Evolutionary conservation across 1,140 invertebrate genomes (phyloP), one percentile per base, ranked within the genome.

Genomic region (Plutomurus gul): DNA sequence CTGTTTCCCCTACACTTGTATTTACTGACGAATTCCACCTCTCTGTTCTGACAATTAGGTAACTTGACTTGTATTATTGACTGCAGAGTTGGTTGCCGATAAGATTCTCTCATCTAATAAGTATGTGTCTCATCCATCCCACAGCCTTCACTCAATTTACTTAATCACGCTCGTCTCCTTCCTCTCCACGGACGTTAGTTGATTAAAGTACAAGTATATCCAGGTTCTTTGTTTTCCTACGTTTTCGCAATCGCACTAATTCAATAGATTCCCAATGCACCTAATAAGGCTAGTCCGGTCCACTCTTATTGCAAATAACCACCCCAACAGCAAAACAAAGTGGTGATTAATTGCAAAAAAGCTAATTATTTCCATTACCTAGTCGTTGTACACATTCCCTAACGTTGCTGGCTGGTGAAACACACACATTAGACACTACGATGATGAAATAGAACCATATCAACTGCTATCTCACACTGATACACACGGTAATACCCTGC

Each of bases 351-450:
- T 60, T 60, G 27, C 25, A 60, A 65, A 65, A 65, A 65, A 65
- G 56, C 56, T 65, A 65, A 65, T 65, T 65, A 65, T 65, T 65
- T 65, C 56, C 56, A 65, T 65, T 65, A 65, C 56, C 33, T 2
- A 4, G 11, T 51, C 49, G 5, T n/a, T n/a, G n/a, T n/a, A n/a
- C n/a, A n/a, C n/a, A n/a, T n/a, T n/a, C n/a, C n/a, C n/a, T n/a
- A n/a, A n/a, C n/a, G n/a, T n/a, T n/a, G n/a, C n/a, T n/a, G n/a
- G n/a, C n/a, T n/a, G n/a, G n/a, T n/a, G n/a, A n/a, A n/a, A n/a
- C n/a, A n/a, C n/a, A n/a, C n/a, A n/a, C n/a, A n/a, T n/a, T n/a
- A n/a, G n/a, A n/a, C n/a, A n/a, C n/a, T n/a, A n/a, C n/a, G n/a
- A n/a, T n/a, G n/a, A n/a, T n/a, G n/a, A n/a, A n/a, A n/a, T n/a